A percentile compares a stretch with the other conserved stretches of the same genome.
Evolutionary conservation across 2,888 invertebrate species (phyloP).

Genomic region (Atrina japonica): DNA sequence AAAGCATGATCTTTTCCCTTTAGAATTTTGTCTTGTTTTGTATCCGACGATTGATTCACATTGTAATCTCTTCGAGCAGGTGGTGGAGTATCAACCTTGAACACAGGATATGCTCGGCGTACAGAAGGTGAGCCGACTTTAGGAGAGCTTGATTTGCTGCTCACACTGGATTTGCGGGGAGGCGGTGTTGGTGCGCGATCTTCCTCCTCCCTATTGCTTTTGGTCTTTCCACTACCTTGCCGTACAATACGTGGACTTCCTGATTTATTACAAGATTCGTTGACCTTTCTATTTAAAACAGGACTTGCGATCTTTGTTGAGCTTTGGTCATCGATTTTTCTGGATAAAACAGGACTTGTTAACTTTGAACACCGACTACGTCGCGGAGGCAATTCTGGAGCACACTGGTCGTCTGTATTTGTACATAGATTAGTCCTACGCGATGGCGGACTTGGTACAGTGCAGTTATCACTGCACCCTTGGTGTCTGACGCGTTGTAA

Average conservation of each 20-base stretch:
- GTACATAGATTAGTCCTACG: background rate
- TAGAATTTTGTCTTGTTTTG: too few relatives aligned
- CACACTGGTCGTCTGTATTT: background rate
- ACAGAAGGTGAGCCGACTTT: background rate
- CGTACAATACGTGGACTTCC: background rate
- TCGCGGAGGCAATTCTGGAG: slow-evolving; percentile 18
- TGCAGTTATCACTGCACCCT: too few relatives aligned
- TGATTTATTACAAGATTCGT: slow-evolving; percentile 20
- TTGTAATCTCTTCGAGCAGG: slow-evolving; percentile 2
- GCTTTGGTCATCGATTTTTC: slow-evolving; percentile 6
- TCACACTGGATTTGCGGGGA: slow-evolving; percentile 5
- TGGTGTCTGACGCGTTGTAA: slow-evolving; percentile 9
- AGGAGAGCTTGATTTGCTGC: background rate
- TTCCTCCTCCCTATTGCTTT: slow-evolving; percentile 3
- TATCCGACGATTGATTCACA: too few relatives aligned
- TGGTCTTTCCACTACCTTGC: background rate
- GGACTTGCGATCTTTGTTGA: slow-evolving; percentile 5
- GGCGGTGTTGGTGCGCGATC: slow-evolving; percentile 28
- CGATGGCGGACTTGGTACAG: slow-evolving; percentile 11
- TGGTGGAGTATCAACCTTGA: slow-evolving; percentile 10
- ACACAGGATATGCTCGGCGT: slow-evolving; percentile 10
- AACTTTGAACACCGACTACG: slow-evolving; percentile 17
- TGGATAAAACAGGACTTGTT: slow-evolving; percentile 20
- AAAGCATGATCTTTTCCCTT: too few relatives aligned
- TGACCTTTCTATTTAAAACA: slow-evolving; percentile 10